Conservation (phyloP, 2,888 invertebrate genomes). For the Argyra leucocephala region DNA sequence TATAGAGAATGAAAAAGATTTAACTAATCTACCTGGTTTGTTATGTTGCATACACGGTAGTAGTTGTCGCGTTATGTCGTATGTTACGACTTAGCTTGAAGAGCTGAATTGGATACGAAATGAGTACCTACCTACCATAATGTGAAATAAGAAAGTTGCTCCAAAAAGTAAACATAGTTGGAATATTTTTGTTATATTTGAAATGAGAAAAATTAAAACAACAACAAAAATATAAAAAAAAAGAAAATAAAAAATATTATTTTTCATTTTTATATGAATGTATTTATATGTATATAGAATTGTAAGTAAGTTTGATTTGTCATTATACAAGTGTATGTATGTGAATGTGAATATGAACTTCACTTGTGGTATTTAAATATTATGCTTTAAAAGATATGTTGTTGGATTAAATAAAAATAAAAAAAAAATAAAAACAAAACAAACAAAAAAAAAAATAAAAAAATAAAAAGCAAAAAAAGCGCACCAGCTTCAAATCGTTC, state of each 20-base stretch:
- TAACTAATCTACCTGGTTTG: no score
- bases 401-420: conserved; percentile 13
- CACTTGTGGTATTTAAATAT: conserved; percentile 15
- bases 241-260: not conserved
- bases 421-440: conserved; percentile 13
- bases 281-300: no score
- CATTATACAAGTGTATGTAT: conserved; percentile 12
- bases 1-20: no score
- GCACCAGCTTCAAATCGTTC: conserved; percentile 6
- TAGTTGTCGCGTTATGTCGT: no score
- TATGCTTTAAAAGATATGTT: conserved; percentile 20
- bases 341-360: conserved; percentile 18
- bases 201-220: conserved; percentile 13
- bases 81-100: not conserved
- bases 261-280: no score
- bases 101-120: conserved; percentile 4
- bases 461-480: conserved; percentile 17
- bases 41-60: no score
- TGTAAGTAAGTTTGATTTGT: no score
- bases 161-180: conserved; percentile 9
- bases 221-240: conserved; percentile 20
- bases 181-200: not conserved
- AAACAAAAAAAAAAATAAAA: conserved; percentile 20
- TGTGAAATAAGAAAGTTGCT: conserved; percentile 11
- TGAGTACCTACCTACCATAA: no score